Evolutionary conservation across 2,797 vertebrate species (phyloP).

Genomic region (Pogoniulus pusillus): DNA sequence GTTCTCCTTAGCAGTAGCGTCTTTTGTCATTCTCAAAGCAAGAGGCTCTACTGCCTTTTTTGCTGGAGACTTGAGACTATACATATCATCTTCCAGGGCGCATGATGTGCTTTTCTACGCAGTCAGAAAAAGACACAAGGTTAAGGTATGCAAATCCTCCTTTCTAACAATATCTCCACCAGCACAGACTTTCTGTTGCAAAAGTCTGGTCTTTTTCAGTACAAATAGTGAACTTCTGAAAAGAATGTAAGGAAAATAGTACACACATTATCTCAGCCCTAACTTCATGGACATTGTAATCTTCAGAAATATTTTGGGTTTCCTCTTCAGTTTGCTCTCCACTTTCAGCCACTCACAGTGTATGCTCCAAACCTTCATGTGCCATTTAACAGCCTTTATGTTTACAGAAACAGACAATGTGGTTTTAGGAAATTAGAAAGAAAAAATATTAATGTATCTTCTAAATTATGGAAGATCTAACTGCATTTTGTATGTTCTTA

Average conservation of each 20-base stretch:
- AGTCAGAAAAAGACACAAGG: not conserved
- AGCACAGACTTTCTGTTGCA: not conserved
- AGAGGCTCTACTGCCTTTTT: not conserved
- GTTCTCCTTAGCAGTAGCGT: too few species aligned
- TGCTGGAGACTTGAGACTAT: not conserved
- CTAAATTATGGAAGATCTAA: not conserved
- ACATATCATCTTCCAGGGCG: not conserved
- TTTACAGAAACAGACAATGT: not conserved
- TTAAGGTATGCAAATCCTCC: not conserved
- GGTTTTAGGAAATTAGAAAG: not conserved
- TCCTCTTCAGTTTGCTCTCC: not conserved
- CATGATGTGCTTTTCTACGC: not conserved
- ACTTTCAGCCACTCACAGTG: not conserved
- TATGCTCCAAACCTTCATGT: not conserved
- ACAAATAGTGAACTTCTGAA: not conserved
- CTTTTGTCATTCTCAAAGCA: not conserved
- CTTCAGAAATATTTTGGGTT: not conserved
- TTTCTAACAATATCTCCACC: not conserved
- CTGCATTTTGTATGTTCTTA: not conserved
- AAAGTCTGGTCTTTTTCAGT: not conserved
- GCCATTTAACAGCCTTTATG: not conserved
- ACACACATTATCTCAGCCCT: not conserved
- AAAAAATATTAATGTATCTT: not conserved
- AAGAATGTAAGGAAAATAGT: not conserved
- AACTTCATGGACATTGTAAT: not conserved